Conservation (phyloP, 2,113 vertebrate genomes). For the Climacteris rufus region DNA sequence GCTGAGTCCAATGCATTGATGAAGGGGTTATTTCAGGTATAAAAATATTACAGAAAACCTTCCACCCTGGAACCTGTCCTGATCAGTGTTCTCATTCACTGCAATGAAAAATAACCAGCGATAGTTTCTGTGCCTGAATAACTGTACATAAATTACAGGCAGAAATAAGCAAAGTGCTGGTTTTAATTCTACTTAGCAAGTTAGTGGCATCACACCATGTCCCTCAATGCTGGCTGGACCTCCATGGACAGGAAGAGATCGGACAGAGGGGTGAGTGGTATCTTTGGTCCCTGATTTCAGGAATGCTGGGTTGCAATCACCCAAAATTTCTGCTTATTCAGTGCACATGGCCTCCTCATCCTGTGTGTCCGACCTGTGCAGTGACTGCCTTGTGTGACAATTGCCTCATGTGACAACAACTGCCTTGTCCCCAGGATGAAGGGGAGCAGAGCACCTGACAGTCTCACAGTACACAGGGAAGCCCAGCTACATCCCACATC, state of each 20-base stretch:
- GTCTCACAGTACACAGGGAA: not conserved
- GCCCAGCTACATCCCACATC: accelerated
- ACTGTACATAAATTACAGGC: accelerated
- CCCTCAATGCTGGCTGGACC: not conserved
- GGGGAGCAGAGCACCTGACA: not conserved
- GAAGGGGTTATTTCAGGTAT: not conserved
- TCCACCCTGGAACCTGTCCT: not conserved
- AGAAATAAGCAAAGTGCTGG: not conserved
- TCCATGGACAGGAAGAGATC: accelerated
- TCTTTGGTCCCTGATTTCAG: not conserved
- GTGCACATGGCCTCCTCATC: accelerated
- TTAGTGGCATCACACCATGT: accelerated
- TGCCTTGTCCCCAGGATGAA: not conserved
- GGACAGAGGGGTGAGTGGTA: accelerated
- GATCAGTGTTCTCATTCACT: not conserved
- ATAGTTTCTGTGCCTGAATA: not conserved
- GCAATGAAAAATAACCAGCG: not conserved
- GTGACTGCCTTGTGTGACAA: not conserved
- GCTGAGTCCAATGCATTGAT: not conserved
- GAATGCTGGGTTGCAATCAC: not conserved
- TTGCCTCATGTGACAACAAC: not conserved
- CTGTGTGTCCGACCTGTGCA: not conserved
- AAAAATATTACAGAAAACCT: not conserved
- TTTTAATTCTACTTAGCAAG: not conserved
- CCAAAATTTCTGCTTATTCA: not conserved